Percentiles rank a stretch among this genome's conserved stretches.
phyloP scores from a whole-genome alignment of 2,888 invertebrate genomes.

The Galerucella calmariensis region DNA sequence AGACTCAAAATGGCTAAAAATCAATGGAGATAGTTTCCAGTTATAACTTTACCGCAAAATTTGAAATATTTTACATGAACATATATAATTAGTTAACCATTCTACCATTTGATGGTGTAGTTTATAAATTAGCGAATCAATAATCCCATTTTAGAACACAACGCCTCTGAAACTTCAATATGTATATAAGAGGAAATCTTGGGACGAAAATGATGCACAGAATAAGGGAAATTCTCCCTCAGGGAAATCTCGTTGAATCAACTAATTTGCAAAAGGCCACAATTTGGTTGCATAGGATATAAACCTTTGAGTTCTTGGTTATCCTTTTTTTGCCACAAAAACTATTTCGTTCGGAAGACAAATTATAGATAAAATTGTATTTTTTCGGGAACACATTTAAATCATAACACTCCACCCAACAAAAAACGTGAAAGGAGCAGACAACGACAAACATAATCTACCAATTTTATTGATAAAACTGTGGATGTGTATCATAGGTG shows the following conservation, averaged over 20 bases:
- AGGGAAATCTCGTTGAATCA: slow-evolving; percentile 54
- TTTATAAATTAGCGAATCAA: neutral
- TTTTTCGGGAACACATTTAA: no score
- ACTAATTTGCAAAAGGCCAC: slow-evolving; percentile 52
- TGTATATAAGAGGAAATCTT: slow-evolving; percentile 47
- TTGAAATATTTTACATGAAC: no score
- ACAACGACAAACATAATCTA: no score
- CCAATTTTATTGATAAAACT: no score
- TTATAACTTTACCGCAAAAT: no score
- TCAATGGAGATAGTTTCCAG: no score
- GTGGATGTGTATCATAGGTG: no score
- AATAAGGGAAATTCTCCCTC: slow-evolving; percentile 51
- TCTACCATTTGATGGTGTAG: no score
- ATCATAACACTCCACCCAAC: no score
- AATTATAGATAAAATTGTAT: neutral
- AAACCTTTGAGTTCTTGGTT: neutral
- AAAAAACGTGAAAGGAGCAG: no score
- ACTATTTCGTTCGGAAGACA: neutral
- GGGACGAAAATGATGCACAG: slow-evolving; percentile 38
- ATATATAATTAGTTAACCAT: no score
- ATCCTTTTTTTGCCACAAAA: neutral
- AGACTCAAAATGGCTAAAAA: no score
- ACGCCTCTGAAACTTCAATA: slow-evolving; percentile 39
- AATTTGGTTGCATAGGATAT: slow-evolving; percentile 32
- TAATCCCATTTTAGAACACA: neutral